Evolutionary conservation across 2,888 invertebrate species (phyloP).

Genomic region (Polydrusus cervinus): DNA sequence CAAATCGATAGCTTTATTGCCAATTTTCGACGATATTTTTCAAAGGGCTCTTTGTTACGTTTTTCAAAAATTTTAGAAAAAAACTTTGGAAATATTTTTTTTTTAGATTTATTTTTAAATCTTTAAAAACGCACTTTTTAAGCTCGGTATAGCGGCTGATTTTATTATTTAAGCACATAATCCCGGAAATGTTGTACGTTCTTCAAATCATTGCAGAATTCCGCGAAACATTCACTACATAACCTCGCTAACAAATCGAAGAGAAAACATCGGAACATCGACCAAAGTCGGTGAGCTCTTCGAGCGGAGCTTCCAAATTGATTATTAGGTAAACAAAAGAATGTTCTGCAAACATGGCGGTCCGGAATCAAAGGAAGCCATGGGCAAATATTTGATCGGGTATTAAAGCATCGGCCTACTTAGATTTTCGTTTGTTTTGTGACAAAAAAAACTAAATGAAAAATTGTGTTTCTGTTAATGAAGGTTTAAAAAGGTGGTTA

Average conservation of each 20-base stretch:
- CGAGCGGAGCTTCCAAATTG: constrained; percentile 63
- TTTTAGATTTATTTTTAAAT: too few relatives aligned
- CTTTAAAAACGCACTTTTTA: too few relatives aligned
- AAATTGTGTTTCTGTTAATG: constrained; percentile 62
- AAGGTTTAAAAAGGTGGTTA: constrained; percentile 51
- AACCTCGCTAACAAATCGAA: constrained; percentile 42
- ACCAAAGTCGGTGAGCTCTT: constrained; percentile 55
- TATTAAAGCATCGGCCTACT: constrained; percentile 67
- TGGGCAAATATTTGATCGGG: constrained; percentile 67
- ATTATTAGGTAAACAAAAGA: constrained; percentile 64
- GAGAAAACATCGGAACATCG: constrained; percentile 42
- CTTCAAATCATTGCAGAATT: constrained; percentile 43
- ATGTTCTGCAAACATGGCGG: constrained; percentile 58
- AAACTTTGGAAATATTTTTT: too few relatives aligned
- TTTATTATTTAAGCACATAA: not conserved
- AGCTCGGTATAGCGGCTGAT: too few relatives aligned
- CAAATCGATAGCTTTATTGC: too few relatives aligned
- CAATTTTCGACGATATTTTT: too few relatives aligned
- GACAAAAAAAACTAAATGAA: constrained; percentile 66
- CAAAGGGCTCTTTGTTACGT: too few relatives aligned
- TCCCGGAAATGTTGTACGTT: not conserved
- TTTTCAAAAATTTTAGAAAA: too few relatives aligned
- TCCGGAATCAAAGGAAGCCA: constrained; percentile 64
- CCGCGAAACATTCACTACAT: constrained; percentile 34
- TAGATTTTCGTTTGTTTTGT: constrained; percentile 63